Evolutionary conservation across 2,888 invertebrate genomes (phyloP).

Genomic region (Toxonevra muliebris): DNA sequence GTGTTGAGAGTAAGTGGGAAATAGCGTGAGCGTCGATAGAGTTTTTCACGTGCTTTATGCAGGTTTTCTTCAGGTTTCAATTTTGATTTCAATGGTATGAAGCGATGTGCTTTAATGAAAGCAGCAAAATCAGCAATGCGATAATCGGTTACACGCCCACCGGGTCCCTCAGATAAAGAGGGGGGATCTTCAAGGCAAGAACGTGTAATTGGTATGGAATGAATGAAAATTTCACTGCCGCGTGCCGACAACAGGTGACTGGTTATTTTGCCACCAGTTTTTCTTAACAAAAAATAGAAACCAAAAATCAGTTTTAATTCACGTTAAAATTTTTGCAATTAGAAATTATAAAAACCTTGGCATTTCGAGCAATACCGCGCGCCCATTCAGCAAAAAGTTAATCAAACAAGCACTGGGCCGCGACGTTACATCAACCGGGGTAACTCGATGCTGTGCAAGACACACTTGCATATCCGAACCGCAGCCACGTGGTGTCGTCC

Average conservation of each 20-base stretch:
- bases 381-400: slow-evolving; percentile 94
- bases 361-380: slow-evolving; percentile 93
- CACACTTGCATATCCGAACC: slow-evolving; percentile 85
- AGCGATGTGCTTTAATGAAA: slow-evolving; percentile 83
- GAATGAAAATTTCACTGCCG: slow-evolving; percentile 95
- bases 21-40: slow-evolving; percentile 84
- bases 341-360: slow-evolving; percentile 67
- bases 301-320: not conserved
- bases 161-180: slow-evolving; percentile 92
- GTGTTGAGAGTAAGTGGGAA: slow-evolving; percentile 91
- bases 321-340: not conserved
- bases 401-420: slow-evolving; percentile 97
- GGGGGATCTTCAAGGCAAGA: slow-evolving; percentile 94
- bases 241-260: slow-evolving; percentile 94
- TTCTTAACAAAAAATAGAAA: slow-evolving; percentile 63
- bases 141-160: slow-evolving; percentile 94
- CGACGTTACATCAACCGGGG: slow-evolving; percentile 96
- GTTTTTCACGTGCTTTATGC: slow-evolving; percentile 72
- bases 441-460: slow-evolving; percentile 87
- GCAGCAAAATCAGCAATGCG: slow-evolving; percentile 85
- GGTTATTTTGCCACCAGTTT: slow-evolving; percentile 85
- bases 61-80: slow-evolving; percentile 61
- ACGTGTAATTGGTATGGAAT: slow-evolving; percentile 84
- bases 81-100: slow-evolving; percentile 75
- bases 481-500: slow-evolving; percentile 95